Evolutionary conservation across 2,113 vertebrate species (phyloP).

Genomic region (Cinclus mexicanus): DNA sequence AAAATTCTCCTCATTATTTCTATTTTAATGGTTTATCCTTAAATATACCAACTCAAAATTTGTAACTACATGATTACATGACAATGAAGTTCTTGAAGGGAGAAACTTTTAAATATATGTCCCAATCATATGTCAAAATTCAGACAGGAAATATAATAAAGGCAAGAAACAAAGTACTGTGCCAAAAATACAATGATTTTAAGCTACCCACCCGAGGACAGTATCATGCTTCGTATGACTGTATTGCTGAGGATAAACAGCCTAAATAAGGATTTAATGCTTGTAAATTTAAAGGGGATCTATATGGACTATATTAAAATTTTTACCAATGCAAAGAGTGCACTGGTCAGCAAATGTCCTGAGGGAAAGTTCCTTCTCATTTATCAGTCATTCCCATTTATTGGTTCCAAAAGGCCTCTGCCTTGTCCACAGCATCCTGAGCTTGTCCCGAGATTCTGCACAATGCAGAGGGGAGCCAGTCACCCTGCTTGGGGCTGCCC

Average conservation of each 20-base stretch:
- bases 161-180: neutral
- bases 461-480: neutral
- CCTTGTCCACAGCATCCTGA: neutral
- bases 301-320: neutral
- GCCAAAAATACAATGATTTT: neutral
- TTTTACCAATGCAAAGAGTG: neutral
- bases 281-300: neutral
- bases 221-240: neutral
- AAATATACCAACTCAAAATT: neutral
- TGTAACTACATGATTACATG: neutral
- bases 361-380: neutral
- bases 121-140: neutral
- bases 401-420: neutral
- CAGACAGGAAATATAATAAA: neutral
- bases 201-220: neutral
- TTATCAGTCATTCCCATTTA: neutral
- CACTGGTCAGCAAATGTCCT: neutral
- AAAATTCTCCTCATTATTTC: neutral
- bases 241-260: neutral
- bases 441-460: neutral
- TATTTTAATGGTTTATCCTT: neutral
- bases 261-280: neutral
- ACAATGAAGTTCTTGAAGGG: neutral
- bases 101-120: neutral
- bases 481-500: neutral